Evolutionary conservation across 1,140 invertebrate genomes (phyloP).

Genomic region (Steinernema khuongi): DNA sequence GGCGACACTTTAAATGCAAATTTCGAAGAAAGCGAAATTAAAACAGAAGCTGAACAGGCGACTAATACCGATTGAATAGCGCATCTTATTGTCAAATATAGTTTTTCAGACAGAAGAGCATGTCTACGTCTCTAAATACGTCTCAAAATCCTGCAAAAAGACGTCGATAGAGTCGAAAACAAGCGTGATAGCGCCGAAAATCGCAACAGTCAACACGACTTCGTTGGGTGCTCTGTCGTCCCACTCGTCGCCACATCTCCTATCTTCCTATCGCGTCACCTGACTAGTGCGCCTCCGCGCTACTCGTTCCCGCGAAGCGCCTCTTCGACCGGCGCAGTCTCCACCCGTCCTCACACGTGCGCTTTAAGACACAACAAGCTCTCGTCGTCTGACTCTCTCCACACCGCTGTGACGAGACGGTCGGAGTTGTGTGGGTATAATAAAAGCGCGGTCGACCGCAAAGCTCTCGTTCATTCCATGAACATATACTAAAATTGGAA

Average conservation of each 20-base stretch:
- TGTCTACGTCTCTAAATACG: neutral
- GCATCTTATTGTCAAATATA: neutral
- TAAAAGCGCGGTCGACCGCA: neutral
- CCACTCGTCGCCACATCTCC: neutral
- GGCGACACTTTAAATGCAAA: no score
- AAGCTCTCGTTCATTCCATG: neutral
- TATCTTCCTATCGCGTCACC: neutral
- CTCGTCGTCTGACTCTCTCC: neutral
- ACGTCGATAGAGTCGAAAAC: neutral
- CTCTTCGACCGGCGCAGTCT: neutral
- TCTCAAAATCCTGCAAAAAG: neutral
- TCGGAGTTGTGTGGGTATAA: neutral
- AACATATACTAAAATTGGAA: constrained; percentile 66
- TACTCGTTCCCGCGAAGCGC: neutral
- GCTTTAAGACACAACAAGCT: neutral
- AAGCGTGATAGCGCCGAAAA: neutral
- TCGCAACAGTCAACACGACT: neutral
- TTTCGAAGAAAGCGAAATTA: no score
- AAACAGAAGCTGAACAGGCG: no score
- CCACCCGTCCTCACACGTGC: neutral
- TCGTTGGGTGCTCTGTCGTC: neutral
- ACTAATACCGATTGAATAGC: neutral
- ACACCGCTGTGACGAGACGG: neutral
- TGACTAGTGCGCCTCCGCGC: neutral
- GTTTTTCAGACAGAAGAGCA: neutral